Evolutionary conservation across 2,797 vertebrate genomes (phyloP), one percentile per base, ranked within the genome.

Genomic region (Silurus aristotelis): DNA sequence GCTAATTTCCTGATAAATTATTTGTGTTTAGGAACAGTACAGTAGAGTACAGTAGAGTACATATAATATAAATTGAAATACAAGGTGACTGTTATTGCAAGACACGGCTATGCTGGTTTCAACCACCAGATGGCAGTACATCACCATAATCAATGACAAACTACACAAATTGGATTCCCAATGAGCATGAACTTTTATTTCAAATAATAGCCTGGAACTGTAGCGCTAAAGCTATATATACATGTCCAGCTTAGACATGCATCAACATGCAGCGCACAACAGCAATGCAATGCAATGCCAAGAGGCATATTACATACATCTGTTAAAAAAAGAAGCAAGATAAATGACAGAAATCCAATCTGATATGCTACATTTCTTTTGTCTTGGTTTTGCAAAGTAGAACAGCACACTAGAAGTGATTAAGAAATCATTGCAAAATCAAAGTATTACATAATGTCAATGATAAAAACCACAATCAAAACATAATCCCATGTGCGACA

Each of bases 211-310:
- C 87, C 86, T 88, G 80, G 64, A 88, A 68, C 84, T 78, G 83
- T 38, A 87, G 70, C 83, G 85, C 85, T 73, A 81, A 77, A 83
- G 84, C 90, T 88, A 84, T 89, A 87, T 81, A 81, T 70, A 84
- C 87, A 86, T 92, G 93, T 95, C 91, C 93, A 92, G 90, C 85
- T 92, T 90, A 66, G 76, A 89, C 87, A 89, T 88, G 88, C 89
- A 88, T 66, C 83, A 83, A 86, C 88, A 89, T 88, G 89, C 88
- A 87, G 85, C 67, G 66, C 84, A 87, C 78, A 87, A 83, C 80
- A 88, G 82, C 71, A 89, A 77, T 80, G 84, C 76, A 63, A 48
- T 85, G 71, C 78, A 38, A 38, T 38, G 38, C 38, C 78, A 64
- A 64, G 71, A 83, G 84, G 84, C 86, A 86, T 81, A 63, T 83